These are phyloP conservation scores for Macrobrachium nipponense DNA, from an alignment of 1,140 invertebrate genomes.

Conservation along the genomic window DNA sequence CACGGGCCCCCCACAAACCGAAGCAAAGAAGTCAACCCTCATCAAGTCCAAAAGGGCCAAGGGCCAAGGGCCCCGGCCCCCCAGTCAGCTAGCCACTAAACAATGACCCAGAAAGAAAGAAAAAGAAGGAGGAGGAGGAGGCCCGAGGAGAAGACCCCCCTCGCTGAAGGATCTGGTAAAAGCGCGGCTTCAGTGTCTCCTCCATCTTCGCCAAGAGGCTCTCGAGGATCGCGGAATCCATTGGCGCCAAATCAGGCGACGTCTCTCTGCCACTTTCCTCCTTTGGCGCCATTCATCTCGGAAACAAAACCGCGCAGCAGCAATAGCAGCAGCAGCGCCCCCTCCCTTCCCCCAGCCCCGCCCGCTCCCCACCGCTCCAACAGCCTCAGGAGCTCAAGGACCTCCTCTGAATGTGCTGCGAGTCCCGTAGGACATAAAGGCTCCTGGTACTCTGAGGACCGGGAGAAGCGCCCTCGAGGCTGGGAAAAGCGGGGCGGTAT, in stretches of 20 bases:
- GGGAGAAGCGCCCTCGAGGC: slow-evolving; percentile 34
- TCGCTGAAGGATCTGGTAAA: slow-evolving; percentile 23
- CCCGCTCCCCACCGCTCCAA: no score
- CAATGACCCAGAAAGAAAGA: not conserved
- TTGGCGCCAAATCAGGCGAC: slow-evolving; percentile 57
- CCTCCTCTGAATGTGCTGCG: slow-evolving; percentile 35
- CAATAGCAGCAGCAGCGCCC: not conserved
- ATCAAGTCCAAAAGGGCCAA: not conserved
- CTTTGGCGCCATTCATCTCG: slow-evolving; percentile 47
- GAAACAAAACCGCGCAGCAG: slow-evolving; percentile 50
- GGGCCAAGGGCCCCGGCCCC: slow-evolving; percentile 29
- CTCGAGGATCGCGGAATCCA: slow-evolving; percentile 58
- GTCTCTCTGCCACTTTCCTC: slow-evolving; percentile 51
- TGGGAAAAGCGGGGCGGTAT: slow-evolving; percentile 24
- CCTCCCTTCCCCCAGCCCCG: no score
- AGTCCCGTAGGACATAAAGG: slow-evolving; percentile 29
- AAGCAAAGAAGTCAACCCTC: slow-evolving; percentile 44
- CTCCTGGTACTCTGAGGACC: slow-evolving; percentile 7
- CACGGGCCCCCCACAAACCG: slow-evolving; percentile 16
- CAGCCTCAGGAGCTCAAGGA: slow-evolving; percentile 16
- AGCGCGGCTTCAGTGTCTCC: slow-evolving; percentile 49
- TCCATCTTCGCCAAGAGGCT: slow-evolving; percentile 13
- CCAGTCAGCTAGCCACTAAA: not conserved
- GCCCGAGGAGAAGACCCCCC: not conserved
- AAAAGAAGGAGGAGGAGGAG: no score